Base-by-base conservation (phyloP, 2,888 invertebrate species). In the Belgica antarctica region DNA sequence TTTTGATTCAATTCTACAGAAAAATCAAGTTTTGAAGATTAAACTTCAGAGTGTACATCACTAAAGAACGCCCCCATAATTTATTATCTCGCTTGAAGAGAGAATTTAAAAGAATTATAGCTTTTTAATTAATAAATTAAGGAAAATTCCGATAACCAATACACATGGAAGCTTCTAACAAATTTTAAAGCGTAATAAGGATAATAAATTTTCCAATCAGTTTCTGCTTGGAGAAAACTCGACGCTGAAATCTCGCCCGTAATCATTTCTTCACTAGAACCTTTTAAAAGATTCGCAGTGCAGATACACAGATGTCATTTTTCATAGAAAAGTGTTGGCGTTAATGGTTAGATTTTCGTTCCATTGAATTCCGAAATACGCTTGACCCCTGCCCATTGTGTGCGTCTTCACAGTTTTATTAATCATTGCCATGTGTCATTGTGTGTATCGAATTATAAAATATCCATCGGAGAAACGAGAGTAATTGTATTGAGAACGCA, bases 371-470 rank as follows among this genome's bases (percentile, higher is more conserved):
- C 2, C 41, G 8, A n/a, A 52, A 52, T 52, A 31, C 57, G 68
- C 68, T 68, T 68, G 68, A 68, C 68, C 68, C 68, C 57, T 28
- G 68, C 34, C 68, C 68, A 68, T 68, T 68, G 27, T n/a, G n/a
- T 68, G 52, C 57, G 47, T 68, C 46, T 24, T 52, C 46, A 66
- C 34, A 31, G 68, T 68, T 68, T 68, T 68, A 68, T 68, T 68
- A 68, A 68, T 68, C 68, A 68, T 68, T 68, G 68, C 68, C 68
- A 68, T 68, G 68, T 68, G 68, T 47, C 68, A 68, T 68, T 68
- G 68, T 57, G 57, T 68, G 68, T 68, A 57, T 68, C 68, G 57
- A 68, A 68, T 68, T 52, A 31, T 31, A 57, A 25, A 31, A 57
- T 62, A 22, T 57, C 17, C 17, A 28, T 5, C 19, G 31, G 62